Conservation (phyloP, 1,140 invertebrate genomes). For the Drosophila tani region DNA sequence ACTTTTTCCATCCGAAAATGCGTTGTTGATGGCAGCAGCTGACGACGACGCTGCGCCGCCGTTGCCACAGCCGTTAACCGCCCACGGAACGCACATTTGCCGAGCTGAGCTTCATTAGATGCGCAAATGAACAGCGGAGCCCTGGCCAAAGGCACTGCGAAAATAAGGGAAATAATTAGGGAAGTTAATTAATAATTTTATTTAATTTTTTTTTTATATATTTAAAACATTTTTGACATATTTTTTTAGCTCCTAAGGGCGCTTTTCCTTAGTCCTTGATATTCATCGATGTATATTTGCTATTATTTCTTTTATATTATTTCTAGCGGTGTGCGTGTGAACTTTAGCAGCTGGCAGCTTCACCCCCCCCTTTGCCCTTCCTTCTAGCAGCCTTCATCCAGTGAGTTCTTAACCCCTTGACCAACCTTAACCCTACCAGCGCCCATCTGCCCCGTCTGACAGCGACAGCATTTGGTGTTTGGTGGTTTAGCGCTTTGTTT, state of each 20-base stretch:
- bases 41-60: slow-evolving; percentile 22
- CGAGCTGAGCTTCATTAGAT: slow-evolving; percentile 74
- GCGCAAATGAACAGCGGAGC: slow-evolving; percentile 70
- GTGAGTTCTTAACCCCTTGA: slow-evolving; percentile 19
- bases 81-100: slow-evolving; percentile 78
- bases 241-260: neutral
- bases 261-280: neutral
- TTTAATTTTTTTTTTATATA: too few relatives aligned
- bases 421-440: slow-evolving; percentile 7
- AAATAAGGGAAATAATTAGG: neutral
- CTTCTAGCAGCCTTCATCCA: slow-evolving; percentile 12
- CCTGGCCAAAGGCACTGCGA: neutral
- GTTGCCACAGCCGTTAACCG: slow-evolving; percentile 63
- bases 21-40: slow-evolving; percentile 37
- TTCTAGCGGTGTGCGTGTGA: slow-evolving; percentile 54
- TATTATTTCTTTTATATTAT: neutral
- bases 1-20: slow-evolving; percentile 59
- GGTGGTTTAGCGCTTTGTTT: slow-evolving; percentile 72
- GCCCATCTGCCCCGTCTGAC: slow-evolving; percentile 44
- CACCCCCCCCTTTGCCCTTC: neutral
- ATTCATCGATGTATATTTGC: neutral
- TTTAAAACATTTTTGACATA: neutral
- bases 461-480: slow-evolving; percentile 77
- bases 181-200: too few relatives aligned
- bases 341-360: slow-evolving; percentile 65